Evolutionary conservation across 2,113 vertebrate species (phyloP), one percentile per base, ranked within the genome.

Genomic region (Chamaea fasciata): DNA sequence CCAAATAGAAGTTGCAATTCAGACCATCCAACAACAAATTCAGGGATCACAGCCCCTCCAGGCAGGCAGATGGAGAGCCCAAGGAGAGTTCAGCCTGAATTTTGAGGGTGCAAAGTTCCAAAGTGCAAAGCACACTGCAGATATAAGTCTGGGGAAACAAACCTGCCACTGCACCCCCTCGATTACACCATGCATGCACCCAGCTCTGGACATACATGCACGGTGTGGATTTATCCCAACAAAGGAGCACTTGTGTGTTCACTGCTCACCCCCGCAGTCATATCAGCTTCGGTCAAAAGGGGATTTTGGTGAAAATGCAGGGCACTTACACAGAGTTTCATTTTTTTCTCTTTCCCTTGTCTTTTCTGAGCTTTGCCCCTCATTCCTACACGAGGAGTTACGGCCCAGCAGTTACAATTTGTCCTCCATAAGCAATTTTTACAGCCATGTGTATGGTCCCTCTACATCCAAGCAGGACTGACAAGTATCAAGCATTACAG

Each of bases 191-290:
- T 1, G 0, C 50, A 27, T 52, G 46, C 64, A 50, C 28, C 64
- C 83, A 87, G 89, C 63, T 88, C 47, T 60, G 42, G 56, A 81
- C 95, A 95, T 16, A 59, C 49, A 56, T 90, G 86, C 73, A 77
- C 60, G 92, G 33, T 6, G 11, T 75, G 39, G 60, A 64, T 90
- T 81, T 92, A 87, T 68, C 55, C 60, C 64, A 74, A 93, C 89
- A 97, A 96, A 90, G n/a, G 47, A 67, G 35, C 55, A n/a, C 52
- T 97, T 96, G 60, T 96, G 68, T 69, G 50, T 30, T 62, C 62
- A 33, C 27, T 91, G 69, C 9, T 90, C 75, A 46, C 88, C 83
- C 85, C 83, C 37, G 0, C 27, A 2, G 71, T 75, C 64, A 31
- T 35, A 63, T 88, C 64, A 94, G 68, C 85, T 55, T 62, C 0